These are phyloP conservation scores for Tupiocoris notatus DNA, from an alignment of 2,888 invertebrate species.

Conservation along the genomic window DNA sequence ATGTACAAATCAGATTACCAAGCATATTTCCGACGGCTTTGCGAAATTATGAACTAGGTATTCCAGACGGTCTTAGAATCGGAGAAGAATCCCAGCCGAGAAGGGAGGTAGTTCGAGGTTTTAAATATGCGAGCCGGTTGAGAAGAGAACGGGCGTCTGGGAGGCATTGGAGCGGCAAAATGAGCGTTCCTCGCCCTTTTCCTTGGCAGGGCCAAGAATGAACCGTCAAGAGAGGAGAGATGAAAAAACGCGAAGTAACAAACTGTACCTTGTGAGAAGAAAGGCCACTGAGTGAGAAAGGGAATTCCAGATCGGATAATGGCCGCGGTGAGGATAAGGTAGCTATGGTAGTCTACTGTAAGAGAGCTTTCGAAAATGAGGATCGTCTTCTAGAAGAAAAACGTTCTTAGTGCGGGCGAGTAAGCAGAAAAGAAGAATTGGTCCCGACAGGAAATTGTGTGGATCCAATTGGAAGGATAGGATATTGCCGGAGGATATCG, in stretches of 20 bases:
- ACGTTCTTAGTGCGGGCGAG: neutral
- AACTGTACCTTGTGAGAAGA: neutral
- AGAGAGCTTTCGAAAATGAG: neutral
- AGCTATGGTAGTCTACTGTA: neutral
- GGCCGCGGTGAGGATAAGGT: conserved; percentile 1
- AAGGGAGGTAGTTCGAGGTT: neutral
- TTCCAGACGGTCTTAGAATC: neutral
- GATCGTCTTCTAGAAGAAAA: neutral
- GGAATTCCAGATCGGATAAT: neutral
- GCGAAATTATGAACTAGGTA: neutral
- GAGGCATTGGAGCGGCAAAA: conserved; percentile 3
- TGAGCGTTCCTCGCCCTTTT: neutral
- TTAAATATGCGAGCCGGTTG: neutral
- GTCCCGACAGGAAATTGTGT: conserved; percentile 36
- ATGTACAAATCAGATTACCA: too few relatives aligned
- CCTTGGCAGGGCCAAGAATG: neutral
- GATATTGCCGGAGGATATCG: conserved; percentile 30
- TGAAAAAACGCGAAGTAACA: conserved; percentile 1
- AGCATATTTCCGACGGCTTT: neutral
- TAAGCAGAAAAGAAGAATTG: conserved; percentile 20
- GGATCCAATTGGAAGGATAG: conserved; percentile 39
- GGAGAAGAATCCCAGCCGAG: neutral
- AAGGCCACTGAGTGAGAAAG: neutral
- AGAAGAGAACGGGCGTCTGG: neutral
- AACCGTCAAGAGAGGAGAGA: neutral